Conservation (phyloP, 2,888 invertebrate species). For the Mantis religiosa region DNA sequence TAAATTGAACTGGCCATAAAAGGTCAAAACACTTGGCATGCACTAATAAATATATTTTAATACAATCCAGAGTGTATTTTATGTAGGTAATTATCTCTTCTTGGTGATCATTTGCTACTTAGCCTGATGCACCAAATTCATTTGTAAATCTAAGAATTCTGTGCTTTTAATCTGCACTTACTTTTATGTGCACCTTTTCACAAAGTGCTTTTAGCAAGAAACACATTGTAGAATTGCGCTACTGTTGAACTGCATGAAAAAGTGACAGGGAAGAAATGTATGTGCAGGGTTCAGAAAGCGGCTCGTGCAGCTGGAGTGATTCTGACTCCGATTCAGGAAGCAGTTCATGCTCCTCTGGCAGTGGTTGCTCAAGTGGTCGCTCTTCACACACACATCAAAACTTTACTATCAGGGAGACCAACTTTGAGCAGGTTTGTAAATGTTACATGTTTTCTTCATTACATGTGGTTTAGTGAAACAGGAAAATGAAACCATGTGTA, state of each 20-base stretch:
- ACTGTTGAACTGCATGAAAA: not conserved
- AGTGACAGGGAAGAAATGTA: not conserved
- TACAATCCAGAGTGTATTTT: no score
- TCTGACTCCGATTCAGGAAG: constrained; percentile 36
- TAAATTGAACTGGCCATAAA: not conserved
- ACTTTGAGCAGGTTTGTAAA: constrained; percentile 46
- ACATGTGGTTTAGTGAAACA: not conserved
- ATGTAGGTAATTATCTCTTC: no score
- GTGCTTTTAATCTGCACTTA: not conserved
- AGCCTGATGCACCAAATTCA: not conserved
- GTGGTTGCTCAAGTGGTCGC: constrained; percentile 35
- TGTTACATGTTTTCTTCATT: not conserved
- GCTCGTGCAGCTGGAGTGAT: constrained; percentile 39
- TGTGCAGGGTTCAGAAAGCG: constrained; percentile 48
- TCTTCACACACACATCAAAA: constrained; percentile 47
- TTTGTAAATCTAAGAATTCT: not conserved
- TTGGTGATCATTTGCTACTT: not conserved
- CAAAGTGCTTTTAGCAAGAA: not conserved
- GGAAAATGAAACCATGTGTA: not conserved
- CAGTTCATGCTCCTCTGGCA: constrained; percentile 34
- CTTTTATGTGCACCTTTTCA: not conserved
- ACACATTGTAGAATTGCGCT: not conserved
- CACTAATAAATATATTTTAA: not conserved
- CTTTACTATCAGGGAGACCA: constrained; percentile 49
- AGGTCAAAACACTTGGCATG: not conserved